Evolutionary conservation across 2,797 vertebrate genomes (phyloP), one percentile per base, ranked within the genome.

Genomic region (Anniella stebbinsi): DNA sequence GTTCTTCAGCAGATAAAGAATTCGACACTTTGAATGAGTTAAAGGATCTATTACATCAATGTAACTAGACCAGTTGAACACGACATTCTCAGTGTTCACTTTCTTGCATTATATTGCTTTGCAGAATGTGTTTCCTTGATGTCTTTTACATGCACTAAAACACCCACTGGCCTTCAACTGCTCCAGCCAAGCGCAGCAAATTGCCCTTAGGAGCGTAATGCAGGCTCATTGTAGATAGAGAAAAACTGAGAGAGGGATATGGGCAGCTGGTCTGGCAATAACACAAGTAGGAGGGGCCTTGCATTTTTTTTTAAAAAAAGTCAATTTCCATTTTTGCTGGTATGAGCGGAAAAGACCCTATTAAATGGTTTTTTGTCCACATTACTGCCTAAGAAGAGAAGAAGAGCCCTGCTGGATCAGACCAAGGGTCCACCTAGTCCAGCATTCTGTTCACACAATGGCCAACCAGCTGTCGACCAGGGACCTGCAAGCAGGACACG

Each of bases 171-270:
- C 12, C 80, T 2, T 30, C 36, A 88, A 92, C 30, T 93, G 87
- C 93, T 86, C 89, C 87, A 76, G 85, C 84, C 92, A 86, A 94
- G 36, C 92, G 84, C n/a, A n/a, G 86, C 76, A 93, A 91, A 91
- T 57, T 10, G 88, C 83, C 91, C 70, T 76, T 38, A 89, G 86
- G 89, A 86, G 82, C 90, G 48, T 80, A 86, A 90, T 86, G 63
- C 33, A 36, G 57, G 70, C 81, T 0, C 51, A 85, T 73, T 6
- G 28, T 70, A 51, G 69, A 67, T 86, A 70, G 48, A 1, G 38
- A 84, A 73, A 73, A 75, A 2, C 4, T 2, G 60, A 8, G 73
- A 6, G 17, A 78, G n/a, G n/a, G n/a, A n/a, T n/a, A n/a, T n/a
- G n/a, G n/a, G 9, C 60, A 45, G 67, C 2, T 72, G 36, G 7